A percentile compares a stretch with the other conserved stretches of the same genome.
These are phyloP conservation scores for Artibeus jamaicensis DNA, from an alignment of 2,797 vertebrate species.

Conservation along the genomic window DNA sequence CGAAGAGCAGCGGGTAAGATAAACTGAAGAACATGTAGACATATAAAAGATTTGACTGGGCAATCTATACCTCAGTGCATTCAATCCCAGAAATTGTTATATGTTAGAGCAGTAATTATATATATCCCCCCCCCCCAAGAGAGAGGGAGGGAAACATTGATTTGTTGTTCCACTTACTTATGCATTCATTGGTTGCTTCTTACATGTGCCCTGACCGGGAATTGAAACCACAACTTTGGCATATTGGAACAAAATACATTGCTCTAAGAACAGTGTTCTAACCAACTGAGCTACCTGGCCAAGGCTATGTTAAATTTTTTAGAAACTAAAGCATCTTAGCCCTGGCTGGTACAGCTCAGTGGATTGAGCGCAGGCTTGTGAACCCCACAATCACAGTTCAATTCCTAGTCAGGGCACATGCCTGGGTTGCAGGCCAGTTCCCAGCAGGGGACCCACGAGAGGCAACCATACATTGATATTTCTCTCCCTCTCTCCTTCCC, in stretches of 20 bases:
- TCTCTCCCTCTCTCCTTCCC: no score
- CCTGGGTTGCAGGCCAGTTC: no score
- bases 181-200: background rate
- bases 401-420: no score
- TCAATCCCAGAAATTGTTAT: background rate
- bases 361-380: no score
- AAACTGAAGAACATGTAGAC: background rate
- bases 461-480: no score
- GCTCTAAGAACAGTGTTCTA: background rate
- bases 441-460: no score
- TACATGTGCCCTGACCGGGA: background rate
- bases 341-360: no score
- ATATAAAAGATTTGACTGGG: background rate
- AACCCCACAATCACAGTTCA: no score
- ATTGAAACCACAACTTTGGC: background rate
- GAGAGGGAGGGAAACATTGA: no score
- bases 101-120: background rate
- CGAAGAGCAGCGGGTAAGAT: slow-evolving; percentile 87
- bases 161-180: background rate
- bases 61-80: background rate
- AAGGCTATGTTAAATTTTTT: background rate
- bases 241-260: no score
- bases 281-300: background rate
- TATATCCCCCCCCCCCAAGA: no score
- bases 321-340: background rate